Conservation (phyloP, 2,113 vertebrate genomes). For the Istiophorus platypterus region DNA sequence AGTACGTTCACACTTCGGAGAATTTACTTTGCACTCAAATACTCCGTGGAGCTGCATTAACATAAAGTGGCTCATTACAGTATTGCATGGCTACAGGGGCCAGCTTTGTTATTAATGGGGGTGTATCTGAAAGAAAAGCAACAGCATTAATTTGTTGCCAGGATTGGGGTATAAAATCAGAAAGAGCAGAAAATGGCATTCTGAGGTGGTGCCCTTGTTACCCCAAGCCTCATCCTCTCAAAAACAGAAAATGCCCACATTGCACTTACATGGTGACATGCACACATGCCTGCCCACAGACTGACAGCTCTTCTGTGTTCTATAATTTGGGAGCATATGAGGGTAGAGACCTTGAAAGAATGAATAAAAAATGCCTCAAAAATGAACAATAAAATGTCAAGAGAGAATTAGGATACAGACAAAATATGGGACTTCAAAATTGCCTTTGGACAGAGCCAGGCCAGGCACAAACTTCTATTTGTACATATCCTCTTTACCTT, state of each 20-base stretch:
- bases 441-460: background rate
- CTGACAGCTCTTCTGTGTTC: background rate
- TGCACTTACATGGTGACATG: background rate
- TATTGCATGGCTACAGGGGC: conserved; percentile 65
- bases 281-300: background rate
- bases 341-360: conserved; percentile 16
- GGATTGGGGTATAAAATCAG: conserved; percentile 84
- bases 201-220: conserved; percentile 45
- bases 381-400: conserved; percentile 13
- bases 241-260: background rate
- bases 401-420: background rate
- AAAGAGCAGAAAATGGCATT: conserved; percentile 21
- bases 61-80: conserved; percentile 80
- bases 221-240: background rate
- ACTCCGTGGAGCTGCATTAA: conserved; percentile 64
- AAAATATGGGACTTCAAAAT: background rate
- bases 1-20: conserved; percentile 40
- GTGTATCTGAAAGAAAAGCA: conserved; percentile 63
- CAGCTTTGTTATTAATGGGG: conserved; percentile 76
- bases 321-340: conserved; percentile 25
- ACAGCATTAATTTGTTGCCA: conserved; percentile 84
- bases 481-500: no score
- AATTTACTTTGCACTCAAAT: conserved; percentile 67
- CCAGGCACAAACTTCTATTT: no score
- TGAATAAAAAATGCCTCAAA: background rate